Evolutionary conservation across 2,888 invertebrate genomes (phyloP), one percentile per base, ranked within the genome.

Genomic region (Eupithecia pulchellata): DNA sequence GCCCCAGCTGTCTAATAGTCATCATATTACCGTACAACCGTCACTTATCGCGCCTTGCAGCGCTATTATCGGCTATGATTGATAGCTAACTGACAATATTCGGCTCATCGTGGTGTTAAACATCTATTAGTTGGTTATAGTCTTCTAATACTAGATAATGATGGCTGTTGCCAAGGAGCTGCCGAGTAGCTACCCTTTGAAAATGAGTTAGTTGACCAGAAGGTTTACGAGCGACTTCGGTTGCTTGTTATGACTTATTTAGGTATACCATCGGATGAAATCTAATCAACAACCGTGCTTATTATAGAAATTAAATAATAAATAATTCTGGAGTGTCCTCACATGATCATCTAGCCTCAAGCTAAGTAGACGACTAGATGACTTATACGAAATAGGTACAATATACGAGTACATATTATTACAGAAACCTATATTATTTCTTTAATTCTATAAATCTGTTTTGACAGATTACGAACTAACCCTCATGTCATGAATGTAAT

Each of bases 11-110:
- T 76, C 75, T 84, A 82, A 84, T 84, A 75, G 76, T 81, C 79
- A 83, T 82, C 79, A 83, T 82, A 86, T 86, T 83, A 84, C 80
- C 81, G 81, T 76, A 76, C 78, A 80, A 77, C 80, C 77, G 79
- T 72, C 82, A 82, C 76, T 85, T 86, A 84, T 77, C 78, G 79
- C 79, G 73, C 78, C 79, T 82, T n/a, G 79, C 70, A 70, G 77
- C 42, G 42, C 79, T 84, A 87, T 89, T 88, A 88, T 80, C 63
- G 34, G 29, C 64, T 70, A 60, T 78, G 81, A 84, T 84, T 84
- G 82, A 79, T 72, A 75, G 68, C 62, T 61, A 68, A 70, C 70
- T 70, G 66, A 36, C 47, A n/a, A 68, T 30, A 66, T 72, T 62
- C 52, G 68, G 68, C 57, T 6, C 47, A 63, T 27, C 64, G 66